Evolutionary conservation across 2,888 invertebrate species (phyloP).

Genomic region (Archaeoteleia sp.): DNA sequence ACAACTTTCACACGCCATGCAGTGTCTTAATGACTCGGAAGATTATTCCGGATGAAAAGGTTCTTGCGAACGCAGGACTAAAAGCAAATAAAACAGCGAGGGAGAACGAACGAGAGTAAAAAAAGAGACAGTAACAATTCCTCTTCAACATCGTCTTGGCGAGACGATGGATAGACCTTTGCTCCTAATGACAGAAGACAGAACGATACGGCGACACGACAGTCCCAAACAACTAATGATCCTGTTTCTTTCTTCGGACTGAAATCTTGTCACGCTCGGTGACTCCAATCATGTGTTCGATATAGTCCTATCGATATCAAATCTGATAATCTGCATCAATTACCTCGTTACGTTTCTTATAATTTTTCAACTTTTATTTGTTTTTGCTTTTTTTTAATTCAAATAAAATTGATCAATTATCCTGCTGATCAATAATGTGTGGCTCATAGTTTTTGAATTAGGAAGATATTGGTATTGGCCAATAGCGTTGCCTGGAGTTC

Average conservation of each 20-base stretch:
- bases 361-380: conserved; percentile 8
- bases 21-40: conserved; percentile 44
- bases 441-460: too few relatives aligned
- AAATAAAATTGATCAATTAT: too few relatives aligned
- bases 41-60: conserved; percentile 50
- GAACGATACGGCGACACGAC: conserved; percentile 50
- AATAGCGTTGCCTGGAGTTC: too few relatives aligned
- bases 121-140: conserved; percentile 46
- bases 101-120: conserved; percentile 21
- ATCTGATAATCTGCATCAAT: conserved; percentile 41
- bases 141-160: conserved; percentile 35
- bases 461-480: too few relatives aligned
- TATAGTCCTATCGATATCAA: conserved; percentile 45
- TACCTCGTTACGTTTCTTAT: conserved; percentile 47
- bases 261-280: conserved; percentile 49
- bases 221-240: conserved; percentile 58
- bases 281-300: conserved; percentile 46
- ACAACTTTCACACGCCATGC: conserved; percentile 37
- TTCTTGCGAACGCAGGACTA: conserved; percentile 31
- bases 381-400: too few relatives aligned
- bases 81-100: not conserved
- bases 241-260: conserved; percentile 55
- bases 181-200: conserved; percentile 51
- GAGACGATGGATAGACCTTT: conserved; percentile 44
- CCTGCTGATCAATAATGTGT: too few relatives aligned